A percentile compares a stretch with the other conserved stretches of the same genome.
phyloP scores from a whole-genome alignment of 2,797 vertebrate species.

The Carcharodon carcharias region DNA sequence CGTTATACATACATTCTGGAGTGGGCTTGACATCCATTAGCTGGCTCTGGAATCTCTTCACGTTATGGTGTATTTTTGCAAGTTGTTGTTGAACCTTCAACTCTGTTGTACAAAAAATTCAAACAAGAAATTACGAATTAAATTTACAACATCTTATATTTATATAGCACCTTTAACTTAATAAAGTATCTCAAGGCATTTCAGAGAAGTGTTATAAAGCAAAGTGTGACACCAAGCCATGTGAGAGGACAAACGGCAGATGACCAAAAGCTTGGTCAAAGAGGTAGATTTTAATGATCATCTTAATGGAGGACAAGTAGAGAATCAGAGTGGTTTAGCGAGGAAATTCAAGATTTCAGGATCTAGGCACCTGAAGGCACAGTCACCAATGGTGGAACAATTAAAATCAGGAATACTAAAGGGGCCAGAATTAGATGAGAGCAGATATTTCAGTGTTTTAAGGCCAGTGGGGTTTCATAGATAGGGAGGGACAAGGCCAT shows the following conservation, averaged over 20 bases:
- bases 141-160: background rate
- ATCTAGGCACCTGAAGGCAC: too few species aligned
- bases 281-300: too few species aligned
- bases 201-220: background rate
- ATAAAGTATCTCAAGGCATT: background rate
- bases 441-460: too few species aligned
- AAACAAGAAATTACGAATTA: constrained; percentile 40
- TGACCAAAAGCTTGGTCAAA: too few species aligned
- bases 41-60: constrained; percentile 72
- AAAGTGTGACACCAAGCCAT: background rate
- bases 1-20: constrained; percentile 65
- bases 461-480: too few species aligned
- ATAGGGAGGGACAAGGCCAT: too few species aligned
- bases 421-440: too few species aligned
- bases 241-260: background rate
- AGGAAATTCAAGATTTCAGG: too few species aligned
- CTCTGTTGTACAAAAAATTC: constrained; percentile 57
- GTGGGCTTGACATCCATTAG: constrained; percentile 73
- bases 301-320: too few species aligned
- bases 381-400: too few species aligned
- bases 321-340: too few species aligned
- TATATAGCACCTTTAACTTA: background rate
- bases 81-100: constrained; percentile 68
- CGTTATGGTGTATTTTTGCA: constrained; percentile 66
- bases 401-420: too few species aligned